Evolutionary conservation across 2,888 invertebrate genomes (phyloP), one percentile per base, ranked within the genome.

Genomic region (Rhogogaster chlorosoma): DNA sequence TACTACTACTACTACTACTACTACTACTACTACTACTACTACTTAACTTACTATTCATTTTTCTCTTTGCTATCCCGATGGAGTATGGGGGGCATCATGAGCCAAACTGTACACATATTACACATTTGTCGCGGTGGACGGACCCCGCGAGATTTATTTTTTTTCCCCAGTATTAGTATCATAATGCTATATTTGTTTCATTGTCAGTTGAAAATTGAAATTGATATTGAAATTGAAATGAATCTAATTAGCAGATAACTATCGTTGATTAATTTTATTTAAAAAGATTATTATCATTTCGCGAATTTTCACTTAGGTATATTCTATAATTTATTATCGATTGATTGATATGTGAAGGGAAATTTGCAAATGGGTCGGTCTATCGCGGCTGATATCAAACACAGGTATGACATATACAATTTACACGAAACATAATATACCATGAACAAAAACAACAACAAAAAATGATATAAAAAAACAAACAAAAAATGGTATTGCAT

Each of bases 21-120:
- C 38, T 42, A 87, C 85, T 86, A 87, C 86, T 86, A 87, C 87
- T 86, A 84, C 86, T 84, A 71, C 80, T 84, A 67, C 84, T 85
- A 84, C 84, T 86, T 29, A 77, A 77, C 49, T 77, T 53, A 32
- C 22, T 49, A 53, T 18, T n/a, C 22, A 80, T 64, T 57, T 80
- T 64, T 80, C 36, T 80, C 80, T 80, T 61, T 38, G 36, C 61
- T 61, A 57, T 80, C 42, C 38, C 64, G 61, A 80, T 64, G 42
- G 26, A 77, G 49, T 77, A 22, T 77, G 77, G 53, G 77, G 49
- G 22, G 36, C 32, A 49, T 77, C 26, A 77, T 53, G 77, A 77
- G 53, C 77, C 77, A 77, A 77, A 29, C 10, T 49, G 29, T 67
- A 73, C 45, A 73, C 42, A 42, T 42, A 42, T 73, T 18, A 73